Base-by-base conservation (phyloP, 1,140 invertebrate species). In the Bombus consobrinus region DNA sequence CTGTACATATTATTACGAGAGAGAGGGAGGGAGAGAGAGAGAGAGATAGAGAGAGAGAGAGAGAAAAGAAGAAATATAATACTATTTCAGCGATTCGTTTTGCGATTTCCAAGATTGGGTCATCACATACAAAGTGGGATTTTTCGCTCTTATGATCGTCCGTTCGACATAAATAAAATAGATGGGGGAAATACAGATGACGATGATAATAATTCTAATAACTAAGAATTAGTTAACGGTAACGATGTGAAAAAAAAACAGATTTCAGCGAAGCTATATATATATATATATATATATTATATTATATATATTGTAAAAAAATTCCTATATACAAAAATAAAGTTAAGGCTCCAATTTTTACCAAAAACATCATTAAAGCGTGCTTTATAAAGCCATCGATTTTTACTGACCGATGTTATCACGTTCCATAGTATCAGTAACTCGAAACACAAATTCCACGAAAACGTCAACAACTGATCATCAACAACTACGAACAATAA, bases 251-350 rank as follows among this genome's bases (percentile, higher is more conserved):
- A 89, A 88, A 90, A 87, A 85, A 87, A 88, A 68, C 34, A 68
- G 83, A 93, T 91, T 93, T 91, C 91, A 91, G 89, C 87, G 91
- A 93, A 94, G 91, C 87, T 93, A 92, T 93, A 93, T 90, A 92
- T 87, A 91, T 88, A 92, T 89, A 92, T 88, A 64, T 89, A 71
- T 71, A 69, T 69, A 81, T 84, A 83, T 76, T 75, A 75, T 75
- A 75, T 78, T 86, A 84, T 82, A 83, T 91, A 93, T 93, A 94
- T 93, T 94, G 92, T 94, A 93, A 93, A 93, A 93, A 94, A 90
- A 94, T 93, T 94, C 93, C 91, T 94, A 94, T 93, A 94, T 92
- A 93, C 92, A 93, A 93, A 82, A 94, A 94, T 94, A 94, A 94
- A 94, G 90, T 94, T 93, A 93, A 93, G 92, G 90, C 93, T 91